These are phyloP conservation scores for Ceryle rudis DNA, from an alignment of 2,797 vertebrate species.

Conservation along the genomic window DNA sequence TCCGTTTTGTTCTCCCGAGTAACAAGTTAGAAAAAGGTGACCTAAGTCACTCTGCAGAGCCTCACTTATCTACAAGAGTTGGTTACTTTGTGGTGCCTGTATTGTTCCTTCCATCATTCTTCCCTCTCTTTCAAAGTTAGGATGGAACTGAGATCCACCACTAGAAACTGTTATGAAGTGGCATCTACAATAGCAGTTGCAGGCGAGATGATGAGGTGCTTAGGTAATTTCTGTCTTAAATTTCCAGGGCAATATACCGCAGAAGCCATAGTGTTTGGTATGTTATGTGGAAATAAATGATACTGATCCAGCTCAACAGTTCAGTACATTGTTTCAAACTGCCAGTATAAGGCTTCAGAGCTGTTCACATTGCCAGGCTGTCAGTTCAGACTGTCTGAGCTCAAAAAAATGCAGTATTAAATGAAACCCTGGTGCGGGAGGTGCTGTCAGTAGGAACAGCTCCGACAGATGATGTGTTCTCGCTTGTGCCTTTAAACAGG, in stretches of 20 bases:
- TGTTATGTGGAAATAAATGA: neutral
- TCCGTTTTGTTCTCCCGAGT: neutral
- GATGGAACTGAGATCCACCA: neutral
- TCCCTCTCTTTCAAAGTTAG: neutral
- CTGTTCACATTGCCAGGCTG: neutral
- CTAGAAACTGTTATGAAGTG: neutral
- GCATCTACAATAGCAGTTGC: neutral
- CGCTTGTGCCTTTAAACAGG: slow-evolving; percentile 74
- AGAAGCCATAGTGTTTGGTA: neutral
- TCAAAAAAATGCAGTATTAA: neutral
- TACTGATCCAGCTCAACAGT: neutral
- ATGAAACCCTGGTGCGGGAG: neutral
- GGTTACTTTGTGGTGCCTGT: neutral
- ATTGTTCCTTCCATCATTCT: neutral
- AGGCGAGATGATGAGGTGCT: neutral
- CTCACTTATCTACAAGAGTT: neutral
- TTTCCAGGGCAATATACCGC: neutral
- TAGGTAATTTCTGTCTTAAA: neutral
- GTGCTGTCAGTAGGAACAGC: neutral
- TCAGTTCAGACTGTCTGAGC: neutral
- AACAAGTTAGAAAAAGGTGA: neutral
- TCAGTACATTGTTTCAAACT: neutral
- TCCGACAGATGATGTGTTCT: neutral
- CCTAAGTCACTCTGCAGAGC: neutral
- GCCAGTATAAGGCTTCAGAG: neutral